Base-by-base conservation (phyloP, 2,113 vertebrate genomes). In the Bufo bufo region DNA sequence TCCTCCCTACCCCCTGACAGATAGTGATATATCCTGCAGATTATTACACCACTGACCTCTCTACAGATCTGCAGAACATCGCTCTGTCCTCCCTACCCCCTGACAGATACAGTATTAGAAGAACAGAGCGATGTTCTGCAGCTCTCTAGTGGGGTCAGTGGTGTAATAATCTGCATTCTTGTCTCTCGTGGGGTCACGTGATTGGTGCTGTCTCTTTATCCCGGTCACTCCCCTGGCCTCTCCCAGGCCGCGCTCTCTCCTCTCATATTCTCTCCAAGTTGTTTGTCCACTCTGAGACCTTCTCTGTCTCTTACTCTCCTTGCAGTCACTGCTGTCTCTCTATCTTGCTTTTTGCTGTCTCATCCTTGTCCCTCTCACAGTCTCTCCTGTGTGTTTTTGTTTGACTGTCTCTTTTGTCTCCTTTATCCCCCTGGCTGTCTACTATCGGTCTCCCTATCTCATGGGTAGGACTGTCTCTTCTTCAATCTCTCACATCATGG, bases 31-130 rank as follows among this genome's bases (percentile, higher is more conserved):
- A 19, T 19, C 63, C 63, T 65, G 23, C 66, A 69, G 66, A 69
- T 69, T 69, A 69, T 69, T 69, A 69, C n/a, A 33, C 66, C 66
- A 23, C 63, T 66, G 63, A 33, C 8, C 19, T 47, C 43, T 83
- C 43, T 80, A 17, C 23, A 59, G 78, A 80, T 83, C 59, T 59
- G 78, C 78, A 80, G 78, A 80, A 43, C 78, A 52, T 56, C 17
- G 72, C 72, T 47, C 43, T 45, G 2, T 74, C 4, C 71, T 16
- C 12, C 50, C 14, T 17, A 14, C 33, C 13, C 9, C 13, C 2
- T 45, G 6, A 9, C 6, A 23, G 20, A 23, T 10, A 61, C 16
- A 61, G 16, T 4, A 23, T n/a, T 8, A 8, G 4, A 20, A 8
- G 13, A 8, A 23, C 45, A 75, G 72, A 7, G 72, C 43, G 6